Evolutionary conservation across 2,797 vertebrate species (phyloP).

Genomic region (Sparus aurata): DNA sequence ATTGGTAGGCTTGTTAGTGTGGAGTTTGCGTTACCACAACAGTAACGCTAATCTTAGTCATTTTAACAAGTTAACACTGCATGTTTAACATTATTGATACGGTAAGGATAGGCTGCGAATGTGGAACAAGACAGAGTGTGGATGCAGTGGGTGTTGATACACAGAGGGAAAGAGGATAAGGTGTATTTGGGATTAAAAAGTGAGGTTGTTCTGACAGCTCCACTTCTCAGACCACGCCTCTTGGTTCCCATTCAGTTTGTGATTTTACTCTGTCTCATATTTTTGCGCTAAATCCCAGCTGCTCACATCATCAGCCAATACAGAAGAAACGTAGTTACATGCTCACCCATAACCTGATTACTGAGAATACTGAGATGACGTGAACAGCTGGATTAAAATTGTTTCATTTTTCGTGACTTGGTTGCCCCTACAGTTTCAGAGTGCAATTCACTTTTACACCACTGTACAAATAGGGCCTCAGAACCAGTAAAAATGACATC

Average conservation of each 20-base stretch:
- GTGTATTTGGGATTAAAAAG: constrained; percentile 4
- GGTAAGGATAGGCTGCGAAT: not conserved
- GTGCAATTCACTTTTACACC: too few relatives aligned
- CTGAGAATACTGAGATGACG: not conserved
- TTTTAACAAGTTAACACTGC: not conserved
- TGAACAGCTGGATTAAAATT: not conserved
- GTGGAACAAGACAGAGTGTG: not conserved
- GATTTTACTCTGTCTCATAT: not conserved
- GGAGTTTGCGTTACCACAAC: not conserved
- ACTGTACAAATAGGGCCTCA: too few relatives aligned
- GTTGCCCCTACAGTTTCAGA: too few relatives aligned
- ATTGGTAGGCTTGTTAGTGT: not conserved
- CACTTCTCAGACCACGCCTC: not conserved
- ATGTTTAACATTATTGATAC: not conserved
- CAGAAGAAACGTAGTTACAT: not conserved
- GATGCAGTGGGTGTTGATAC: not conserved
- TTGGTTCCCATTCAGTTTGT: constrained; percentile 1
- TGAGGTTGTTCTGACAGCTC: constrained; percentile 5
- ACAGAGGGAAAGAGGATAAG: not conserved
- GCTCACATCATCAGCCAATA: too few relatives aligned
- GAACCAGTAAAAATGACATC: too few relatives aligned
- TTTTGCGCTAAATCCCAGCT: not conserved
- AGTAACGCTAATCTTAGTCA: not conserved
- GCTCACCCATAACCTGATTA: not conserved
- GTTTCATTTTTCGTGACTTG: too few relatives aligned